A percentile compares a stretch with the other conserved stretches of the same genome.
Evolutionary conservation across 2,888 invertebrate genomes (phyloP).

Genomic region (Aphidoletes aphidimyza): DNA sequence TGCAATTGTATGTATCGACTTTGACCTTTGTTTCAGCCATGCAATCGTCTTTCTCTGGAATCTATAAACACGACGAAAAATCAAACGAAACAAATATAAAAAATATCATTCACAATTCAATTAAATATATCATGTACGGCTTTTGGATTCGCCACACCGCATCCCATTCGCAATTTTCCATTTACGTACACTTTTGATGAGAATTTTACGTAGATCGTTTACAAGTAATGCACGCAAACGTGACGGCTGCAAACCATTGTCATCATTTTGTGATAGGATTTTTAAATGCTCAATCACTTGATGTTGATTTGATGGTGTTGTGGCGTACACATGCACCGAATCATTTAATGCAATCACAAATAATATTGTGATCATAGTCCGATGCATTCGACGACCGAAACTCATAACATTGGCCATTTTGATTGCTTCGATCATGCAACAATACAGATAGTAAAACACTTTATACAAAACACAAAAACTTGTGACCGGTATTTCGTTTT

Average conservation of each 20-base stretch:
- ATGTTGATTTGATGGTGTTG: conserved; percentile 9
- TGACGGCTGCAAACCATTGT: conserved; percentile 10
- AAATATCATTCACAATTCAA: background rate
- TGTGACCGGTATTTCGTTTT: too few species aligned
- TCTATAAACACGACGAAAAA: conserved; percentile 18
- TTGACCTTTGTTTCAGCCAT: conserved; percentile 8
- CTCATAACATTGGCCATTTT: background rate
- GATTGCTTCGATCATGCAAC: background rate
- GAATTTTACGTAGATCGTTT: conserved; percentile 6
- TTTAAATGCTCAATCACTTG: conserved; percentile 45
- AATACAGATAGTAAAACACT: too few species aligned
- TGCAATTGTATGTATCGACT: background rate
- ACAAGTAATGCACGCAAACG: conserved; percentile 44
- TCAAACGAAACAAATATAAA: background rate
- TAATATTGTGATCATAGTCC: background rate
- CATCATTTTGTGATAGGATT: conserved; percentile 4
- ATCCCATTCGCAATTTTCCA: too few species aligned
- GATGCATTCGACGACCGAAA: background rate
- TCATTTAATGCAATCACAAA: background rate
- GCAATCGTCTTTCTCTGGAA: conserved; percentile 28
- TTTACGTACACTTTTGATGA: conserved; percentile 3
- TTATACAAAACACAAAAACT: too few species aligned
- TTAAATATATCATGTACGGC: too few species aligned
- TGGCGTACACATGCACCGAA: background rate
- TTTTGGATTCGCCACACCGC: too few species aligned